Conservation (phyloP, 2,888 invertebrate genomes). For the Phoronis australis region DNA sequence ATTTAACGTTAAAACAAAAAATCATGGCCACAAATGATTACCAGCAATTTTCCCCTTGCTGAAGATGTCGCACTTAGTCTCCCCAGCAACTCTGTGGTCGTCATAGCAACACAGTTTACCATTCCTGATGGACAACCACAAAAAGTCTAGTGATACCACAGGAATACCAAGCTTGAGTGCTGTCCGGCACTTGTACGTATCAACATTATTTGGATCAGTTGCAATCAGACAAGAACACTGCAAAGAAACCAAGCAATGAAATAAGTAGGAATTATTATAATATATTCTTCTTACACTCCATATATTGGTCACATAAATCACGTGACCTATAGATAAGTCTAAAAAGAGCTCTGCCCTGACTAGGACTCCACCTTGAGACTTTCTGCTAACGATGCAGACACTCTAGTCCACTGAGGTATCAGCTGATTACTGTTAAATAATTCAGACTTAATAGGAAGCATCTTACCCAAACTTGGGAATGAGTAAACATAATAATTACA, state of each 20-base stretch:
- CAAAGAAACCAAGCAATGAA: not conserved
- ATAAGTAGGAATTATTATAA: not conserved
- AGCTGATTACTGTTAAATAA: too few species aligned
- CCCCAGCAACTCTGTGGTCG: slow-evolving; percentile 32
- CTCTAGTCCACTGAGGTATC: too few species aligned
- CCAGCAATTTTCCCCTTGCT: slow-evolving; percentile 41
- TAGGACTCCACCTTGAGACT: too few species aligned
- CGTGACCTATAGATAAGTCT: too few species aligned
- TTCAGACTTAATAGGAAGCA: too few species aligned
- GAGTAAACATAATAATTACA: too few species aligned
- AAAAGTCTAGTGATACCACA: slow-evolving; percentile 34
- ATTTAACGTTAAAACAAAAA: too few species aligned
- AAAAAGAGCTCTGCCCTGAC: too few species aligned
- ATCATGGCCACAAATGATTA: slow-evolving; percentile 8
- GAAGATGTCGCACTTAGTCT: slow-evolving; percentile 33
- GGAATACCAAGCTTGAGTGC: slow-evolving; percentile 42
- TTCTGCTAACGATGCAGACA: too few species aligned
- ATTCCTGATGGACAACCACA: slow-evolving; percentile 27
- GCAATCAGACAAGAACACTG: slow-evolving; percentile 40
- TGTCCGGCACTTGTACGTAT: slow-evolving; percentile 41
- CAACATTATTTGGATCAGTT: slow-evolving; percentile 33
- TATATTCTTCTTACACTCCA: too few species aligned
- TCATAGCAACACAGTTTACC: slow-evolving; percentile 25
- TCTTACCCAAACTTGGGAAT: too few species aligned
- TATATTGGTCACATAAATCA: too few species aligned